Percentiles rank a stretch among this genome's conserved stretches.
These are phyloP conservation scores for Ormyrus labotus DNA, from an alignment of 2,888 invertebrate genomes.

Conservation along the genomic window DNA sequence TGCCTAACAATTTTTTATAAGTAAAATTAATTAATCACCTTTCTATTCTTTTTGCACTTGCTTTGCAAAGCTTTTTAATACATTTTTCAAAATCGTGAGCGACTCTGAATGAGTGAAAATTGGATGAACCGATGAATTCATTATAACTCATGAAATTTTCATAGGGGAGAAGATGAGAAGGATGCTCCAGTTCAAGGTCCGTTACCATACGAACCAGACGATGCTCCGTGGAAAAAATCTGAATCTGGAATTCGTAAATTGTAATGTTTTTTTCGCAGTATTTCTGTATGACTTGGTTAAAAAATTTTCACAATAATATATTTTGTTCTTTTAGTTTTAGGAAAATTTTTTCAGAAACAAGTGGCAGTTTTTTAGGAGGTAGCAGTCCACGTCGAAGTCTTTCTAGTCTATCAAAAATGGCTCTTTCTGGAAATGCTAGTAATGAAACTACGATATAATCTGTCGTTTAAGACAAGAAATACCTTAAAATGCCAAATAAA, in stretches of 20 bases:
- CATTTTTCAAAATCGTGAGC: no score
- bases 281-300: no score
- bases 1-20: no score
- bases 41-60: no score
- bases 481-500: conserved; percentile 56
- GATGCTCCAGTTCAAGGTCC: conserved; percentile 98
- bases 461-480: conserved; percentile 30
- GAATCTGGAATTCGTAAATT: conserved; percentile 94
- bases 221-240: conserved; percentile 94
- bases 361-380: conserved; percentile 80
- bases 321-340: conserved; percentile 82
- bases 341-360: conserved; percentile 90
- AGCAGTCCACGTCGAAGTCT: conserved; percentile 89
- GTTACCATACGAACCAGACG: conserved; percentile 96
- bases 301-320: no score
- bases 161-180: conserved; percentile 78
- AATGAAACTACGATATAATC: conserved; percentile 54
- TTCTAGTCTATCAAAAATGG: conserved; percentile 88
- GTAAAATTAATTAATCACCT: no score
- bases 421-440: conserved; percentile 76
- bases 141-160: not conserved
- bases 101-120: no score
- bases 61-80: no score
- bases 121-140: no score
- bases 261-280: conserved; percentile 78